Evolutionary conservation across 2,797 vertebrate genomes (phyloP), one percentile per base, ranked within the genome.

Genomic region (Ctenochaetus hawaiiensis): DNA sequence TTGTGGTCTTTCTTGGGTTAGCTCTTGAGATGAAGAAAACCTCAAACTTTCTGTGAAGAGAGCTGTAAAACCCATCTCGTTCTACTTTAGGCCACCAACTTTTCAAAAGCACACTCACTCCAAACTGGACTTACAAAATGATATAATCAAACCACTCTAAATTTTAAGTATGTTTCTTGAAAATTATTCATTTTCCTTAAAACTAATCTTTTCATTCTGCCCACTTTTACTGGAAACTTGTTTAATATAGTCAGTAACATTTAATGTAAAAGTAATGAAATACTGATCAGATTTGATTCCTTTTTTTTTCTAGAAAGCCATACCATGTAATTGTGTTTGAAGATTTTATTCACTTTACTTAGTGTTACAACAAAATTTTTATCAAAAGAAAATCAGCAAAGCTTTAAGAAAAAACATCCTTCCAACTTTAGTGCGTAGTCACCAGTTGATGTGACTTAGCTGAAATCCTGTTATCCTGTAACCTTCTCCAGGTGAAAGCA

Each of bases 401-500:
- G 11, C 17, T 64, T 13, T 10, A 18, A n/a, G 11, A 30, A 18
- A 34, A 45, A 34, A 43, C 26, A 47, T 45, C 18, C 52, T 47
- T 13, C 18, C 1, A 37, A 45, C 16, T 44, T 10, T 16, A 18
- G 12, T n/a, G 6, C 43, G 12, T 39, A 45, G 47, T 47, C 20
- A 56, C 30, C 37, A 2, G 4, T 41, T 41, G 12, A 67, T 20
- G 47, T 59, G 14, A 59, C 7, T n/a, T 16, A 11, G 30, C 39
- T 26, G 4, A 20, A 39, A 53, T 58, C 20, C 37, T 43, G 4
- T 68, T 48, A 23, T 1, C 22, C 12, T 78, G 6, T 78, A 39
- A 62, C 54, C 77, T 80, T 81, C 82, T 74, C 20, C 82, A 97
- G 97, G 76, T 85, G 61, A 84, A 75, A 4, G 92, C 81, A 23